These are phyloP conservation scores for Heliconius nattereri DNA, from an alignment of 1,140 invertebrate species.

Conservation along the genomic window DNA sequence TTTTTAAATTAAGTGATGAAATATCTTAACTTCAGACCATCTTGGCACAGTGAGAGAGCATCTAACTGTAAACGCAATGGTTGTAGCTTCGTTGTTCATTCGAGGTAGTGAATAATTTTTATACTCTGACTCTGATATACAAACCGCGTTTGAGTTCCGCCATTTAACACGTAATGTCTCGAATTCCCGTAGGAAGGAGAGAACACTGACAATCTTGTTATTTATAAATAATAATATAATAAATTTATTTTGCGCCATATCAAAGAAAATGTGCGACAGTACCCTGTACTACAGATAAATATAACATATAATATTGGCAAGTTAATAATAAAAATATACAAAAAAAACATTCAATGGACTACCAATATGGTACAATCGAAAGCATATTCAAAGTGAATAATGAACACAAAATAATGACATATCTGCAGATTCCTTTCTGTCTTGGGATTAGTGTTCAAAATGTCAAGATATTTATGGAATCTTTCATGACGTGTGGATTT, in stretches of 20 bases:
- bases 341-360: conserved; percentile 46
- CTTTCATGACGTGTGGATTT: background rate
- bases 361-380: conserved; percentile 52
- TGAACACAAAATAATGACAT: conserved; percentile 44
- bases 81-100: too few species aligned
- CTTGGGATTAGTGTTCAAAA: background rate
- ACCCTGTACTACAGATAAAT: conserved; percentile 24
- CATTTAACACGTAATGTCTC: background rate
- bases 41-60: too few species aligned
- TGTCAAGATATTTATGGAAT: background rate
- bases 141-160: too few species aligned
- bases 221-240: background rate
- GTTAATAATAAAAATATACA: conserved; percentile 3
- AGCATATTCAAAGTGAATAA: conserved; percentile 50
- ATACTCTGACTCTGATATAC: too few species aligned
- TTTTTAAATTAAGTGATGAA: too few species aligned
- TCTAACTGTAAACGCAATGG: too few species aligned
- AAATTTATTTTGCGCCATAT: background rate
- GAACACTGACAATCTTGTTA: too few species aligned
- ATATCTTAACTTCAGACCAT: too few species aligned
- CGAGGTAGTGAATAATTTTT: too few species aligned
- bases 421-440: background rate
- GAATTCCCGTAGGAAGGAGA: background rate
- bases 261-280: conserved; percentile 14
- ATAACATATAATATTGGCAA: conserved; percentile 23